Conservation (phyloP, 2,113 vertebrate species). For the western clawed frog (Xenopus tropicalis) region DNA sequence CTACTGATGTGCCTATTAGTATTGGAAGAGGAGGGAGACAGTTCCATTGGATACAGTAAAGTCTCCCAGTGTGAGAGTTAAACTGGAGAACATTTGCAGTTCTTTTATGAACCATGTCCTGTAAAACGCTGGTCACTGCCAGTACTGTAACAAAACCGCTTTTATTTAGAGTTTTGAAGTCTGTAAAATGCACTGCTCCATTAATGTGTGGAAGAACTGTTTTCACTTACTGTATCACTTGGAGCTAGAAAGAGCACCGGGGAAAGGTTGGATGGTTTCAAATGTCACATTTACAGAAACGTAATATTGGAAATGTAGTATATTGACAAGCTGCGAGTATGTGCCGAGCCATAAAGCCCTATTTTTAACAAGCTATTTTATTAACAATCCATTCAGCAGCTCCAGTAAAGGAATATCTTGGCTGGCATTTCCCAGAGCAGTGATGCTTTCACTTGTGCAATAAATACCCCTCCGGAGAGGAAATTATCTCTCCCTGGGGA, state of each 20-base stretch:
- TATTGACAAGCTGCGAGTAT: constrained; percentile 41
- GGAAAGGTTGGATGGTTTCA: neutral
- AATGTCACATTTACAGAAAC: constrained; percentile 7
- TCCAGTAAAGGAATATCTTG: constrained; percentile 46
- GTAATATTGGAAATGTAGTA: constrained; percentile 7
- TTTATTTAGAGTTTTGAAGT: neutral
- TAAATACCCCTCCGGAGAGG: constrained; percentile 34
- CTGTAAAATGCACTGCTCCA: neutral
- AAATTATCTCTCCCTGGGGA: neutral
- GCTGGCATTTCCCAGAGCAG: constrained; percentile 46
- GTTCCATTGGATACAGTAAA: no score
- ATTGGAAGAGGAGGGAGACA: no score
- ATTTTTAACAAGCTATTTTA: constrained; percentile 54
- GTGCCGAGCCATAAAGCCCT: constrained; percentile 43
- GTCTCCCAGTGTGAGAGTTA: no score
- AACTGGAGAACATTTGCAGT: no score
- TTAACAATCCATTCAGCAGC: constrained; percentile 44
- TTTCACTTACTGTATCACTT: neutral
- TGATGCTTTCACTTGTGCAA: constrained; percentile 36
- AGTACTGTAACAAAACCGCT: no score
- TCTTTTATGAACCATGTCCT: no score
- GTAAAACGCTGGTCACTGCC: no score
- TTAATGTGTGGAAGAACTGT: neutral
- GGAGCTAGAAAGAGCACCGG: neutral
- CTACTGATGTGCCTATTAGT: no score